A percentile compares a stretch with the other conserved stretches of the same genome.
phyloP scores from a whole-genome alignment of 2,113 vertebrate species.

The Rhinolophus ferrumequinum region DNA sequence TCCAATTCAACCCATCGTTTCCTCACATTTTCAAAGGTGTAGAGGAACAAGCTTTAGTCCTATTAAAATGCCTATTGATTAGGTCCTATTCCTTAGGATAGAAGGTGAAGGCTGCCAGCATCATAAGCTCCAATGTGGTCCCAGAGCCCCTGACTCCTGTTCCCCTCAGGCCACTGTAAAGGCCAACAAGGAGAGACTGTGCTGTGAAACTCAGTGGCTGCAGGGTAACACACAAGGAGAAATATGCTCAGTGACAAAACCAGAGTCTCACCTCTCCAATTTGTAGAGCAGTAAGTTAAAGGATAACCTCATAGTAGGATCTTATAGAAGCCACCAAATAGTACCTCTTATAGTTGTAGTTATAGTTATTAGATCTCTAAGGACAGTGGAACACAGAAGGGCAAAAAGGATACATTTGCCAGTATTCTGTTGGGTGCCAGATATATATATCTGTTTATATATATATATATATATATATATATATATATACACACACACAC shows the following conservation, averaged over 20 bases:
- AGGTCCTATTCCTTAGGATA: too few species aligned
- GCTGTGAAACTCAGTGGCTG: fast-evolving
- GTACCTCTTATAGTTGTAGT: not conserved
- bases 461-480: too few species aligned
- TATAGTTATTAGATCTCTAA: not conserved
- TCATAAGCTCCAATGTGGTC: fast-evolving
- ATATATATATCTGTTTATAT: fast-evolving
- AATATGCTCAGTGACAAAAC: not conserved
- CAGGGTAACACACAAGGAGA: not conserved
- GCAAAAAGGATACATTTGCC: not conserved
- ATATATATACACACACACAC: too few species aligned
- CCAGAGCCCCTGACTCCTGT: not conserved
- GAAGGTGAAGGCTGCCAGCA: not conserved
- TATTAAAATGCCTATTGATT: too few species aligned
- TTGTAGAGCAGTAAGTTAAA: not conserved
- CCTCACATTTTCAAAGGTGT: fast-evolving
- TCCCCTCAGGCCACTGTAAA: not conserved
- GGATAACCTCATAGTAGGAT: fast-evolving
- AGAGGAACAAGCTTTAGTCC: not conserved
- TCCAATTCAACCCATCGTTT: not conserved
- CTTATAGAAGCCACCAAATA: not conserved
- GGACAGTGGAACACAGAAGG: not conserved
- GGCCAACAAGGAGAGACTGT: not conserved
- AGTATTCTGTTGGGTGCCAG: not conserved
- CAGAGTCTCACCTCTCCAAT: not conserved